These are phyloP conservation scores for Helogale parvula DNA, from an alignment of 2,113 vertebrate genomes.

Conservation along the genomic window DNA sequence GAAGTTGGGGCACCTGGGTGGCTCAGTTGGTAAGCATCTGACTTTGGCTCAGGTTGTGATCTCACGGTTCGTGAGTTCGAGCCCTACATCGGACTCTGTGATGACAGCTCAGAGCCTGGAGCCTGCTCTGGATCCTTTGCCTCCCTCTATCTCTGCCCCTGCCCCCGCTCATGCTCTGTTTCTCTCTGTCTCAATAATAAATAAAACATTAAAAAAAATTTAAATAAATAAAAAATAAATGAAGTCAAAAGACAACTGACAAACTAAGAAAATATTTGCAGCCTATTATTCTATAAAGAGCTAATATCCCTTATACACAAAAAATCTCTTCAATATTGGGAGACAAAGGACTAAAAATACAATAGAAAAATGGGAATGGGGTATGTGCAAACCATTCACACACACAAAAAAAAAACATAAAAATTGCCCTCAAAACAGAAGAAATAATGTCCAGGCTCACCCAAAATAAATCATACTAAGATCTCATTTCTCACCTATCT, in stretches of 20 bases:
- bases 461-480: neutral
- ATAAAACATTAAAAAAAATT: no score
- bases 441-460: neutral
- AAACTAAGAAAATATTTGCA: neutral
- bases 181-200: no score
- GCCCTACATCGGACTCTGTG: no score
- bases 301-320: neutral
- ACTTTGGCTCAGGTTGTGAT: no score
- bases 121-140: no score
- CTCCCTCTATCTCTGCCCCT: no score
- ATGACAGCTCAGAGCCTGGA: no score
- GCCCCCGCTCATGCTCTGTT: no score
- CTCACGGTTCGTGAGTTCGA: no score
- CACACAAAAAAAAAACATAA: neutral
- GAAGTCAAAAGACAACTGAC: neutral
- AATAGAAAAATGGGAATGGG: neutral
- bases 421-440: neutral
- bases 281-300: neutral
- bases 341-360: neutral
- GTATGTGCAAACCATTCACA: neutral
- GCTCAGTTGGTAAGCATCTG: no score
- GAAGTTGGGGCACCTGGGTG: neutral
- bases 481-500: neutral
- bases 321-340: neutral
- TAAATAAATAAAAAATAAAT: neutral